phyloP scores from a whole-genome alignment of 2,113 vertebrate species.

The Oplegnathus fasciatus region DNA sequence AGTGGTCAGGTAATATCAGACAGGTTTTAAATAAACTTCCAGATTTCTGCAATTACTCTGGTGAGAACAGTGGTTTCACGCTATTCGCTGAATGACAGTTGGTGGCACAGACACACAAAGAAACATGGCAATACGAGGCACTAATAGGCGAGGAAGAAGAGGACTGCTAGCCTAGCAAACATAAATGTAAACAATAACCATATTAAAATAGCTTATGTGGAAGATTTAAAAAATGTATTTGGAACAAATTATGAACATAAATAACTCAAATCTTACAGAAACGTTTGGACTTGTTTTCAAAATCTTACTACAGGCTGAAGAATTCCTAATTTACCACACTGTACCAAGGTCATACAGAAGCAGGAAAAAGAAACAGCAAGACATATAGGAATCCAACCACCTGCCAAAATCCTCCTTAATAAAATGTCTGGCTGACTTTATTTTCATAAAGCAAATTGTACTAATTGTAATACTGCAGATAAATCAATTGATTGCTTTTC shows the following conservation, averaged over 20 bases:
- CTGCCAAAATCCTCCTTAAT: constrained; percentile 9
- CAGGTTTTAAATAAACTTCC: neutral
- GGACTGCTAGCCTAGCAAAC: too few species aligned
- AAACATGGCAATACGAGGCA: neutral
- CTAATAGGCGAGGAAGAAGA: too few species aligned
- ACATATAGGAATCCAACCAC: neutral
- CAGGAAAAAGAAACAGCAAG: neutral
- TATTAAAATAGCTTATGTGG: too few species aligned
- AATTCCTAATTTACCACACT: neutral
- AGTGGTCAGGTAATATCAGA: too few species aligned
- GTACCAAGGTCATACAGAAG: neutral
- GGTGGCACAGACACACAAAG: neutral
- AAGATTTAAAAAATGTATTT: too few species aligned
- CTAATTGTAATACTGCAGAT: constrained; percentile 46
- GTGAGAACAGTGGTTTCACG: neutral
- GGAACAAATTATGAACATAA: neutral
- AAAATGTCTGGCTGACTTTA: constrained; percentile 21
- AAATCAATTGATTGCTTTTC: constrained; percentile 51
- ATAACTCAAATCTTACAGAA: neutral
- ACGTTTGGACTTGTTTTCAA: neutral
- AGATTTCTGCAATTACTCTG: too few species aligned
- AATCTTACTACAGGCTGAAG: neutral
- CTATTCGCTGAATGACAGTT: neutral
- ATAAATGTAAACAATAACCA: too few species aligned
- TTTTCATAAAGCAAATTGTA: constrained; percentile 40